phyloP scores from a whole-genome alignment of 2,888 invertebrate genomes.

The Scaptodrosophila latifasciaeformis region DNA sequence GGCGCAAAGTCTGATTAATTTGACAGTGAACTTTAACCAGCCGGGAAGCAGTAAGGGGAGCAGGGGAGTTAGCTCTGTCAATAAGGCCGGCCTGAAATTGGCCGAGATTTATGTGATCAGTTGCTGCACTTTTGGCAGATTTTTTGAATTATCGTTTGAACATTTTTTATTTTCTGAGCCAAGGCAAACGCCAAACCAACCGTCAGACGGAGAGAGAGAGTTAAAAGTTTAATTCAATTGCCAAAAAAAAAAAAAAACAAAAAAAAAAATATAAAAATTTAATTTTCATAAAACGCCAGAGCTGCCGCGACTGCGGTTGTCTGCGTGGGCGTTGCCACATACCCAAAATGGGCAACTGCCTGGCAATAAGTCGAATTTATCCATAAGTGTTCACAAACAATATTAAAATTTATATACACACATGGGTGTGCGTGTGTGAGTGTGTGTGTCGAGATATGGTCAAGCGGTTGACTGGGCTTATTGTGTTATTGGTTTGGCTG shows the following conservation, averaged over 20 bases:
- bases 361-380: conserved; percentile 26
- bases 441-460: conserved; percentile 29
- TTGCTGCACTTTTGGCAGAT: no score
- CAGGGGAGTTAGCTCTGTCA: background rate
- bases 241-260: conserved; percentile 2
- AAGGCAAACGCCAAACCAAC: no score
- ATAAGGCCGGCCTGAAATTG: conserved; percentile 12
- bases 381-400: background rate
- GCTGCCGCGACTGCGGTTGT: background rate
- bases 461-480: conserved; percentile 26
- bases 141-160: no score
- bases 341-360: conserved; percentile 53
- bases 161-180: no score
- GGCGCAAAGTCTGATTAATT: conserved; percentile 57
- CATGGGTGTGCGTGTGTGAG: background rate
- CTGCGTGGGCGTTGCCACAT: background rate
- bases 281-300: background rate
- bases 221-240: conserved; percentile 47
- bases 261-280: background rate
- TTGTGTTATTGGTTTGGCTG: background rate
- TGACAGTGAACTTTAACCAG: conserved; percentile 62
- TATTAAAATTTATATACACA: background rate
- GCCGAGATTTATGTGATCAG: conserved; percentile 47
- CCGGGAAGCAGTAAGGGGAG: no score
- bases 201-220: no score